Evolutionary conservation across 2,797 vertebrate genomes (phyloP).

Genomic region (Catharus ustulatus): DNA sequence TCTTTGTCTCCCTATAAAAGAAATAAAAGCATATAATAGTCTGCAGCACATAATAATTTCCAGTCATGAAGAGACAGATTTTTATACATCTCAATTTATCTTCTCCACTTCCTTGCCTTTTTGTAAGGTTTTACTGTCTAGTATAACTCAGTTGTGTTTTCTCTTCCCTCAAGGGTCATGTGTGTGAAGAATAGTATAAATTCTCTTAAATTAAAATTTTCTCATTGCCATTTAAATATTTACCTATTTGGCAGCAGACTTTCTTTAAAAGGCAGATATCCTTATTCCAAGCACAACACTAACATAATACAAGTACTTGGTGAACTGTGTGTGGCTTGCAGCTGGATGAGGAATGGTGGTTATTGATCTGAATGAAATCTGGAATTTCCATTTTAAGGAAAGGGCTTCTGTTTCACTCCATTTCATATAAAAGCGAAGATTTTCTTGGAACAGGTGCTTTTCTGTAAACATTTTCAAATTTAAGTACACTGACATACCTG

Average conservation of each 20-base stretch:
- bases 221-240: not conserved
- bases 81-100: not conserved
- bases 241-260: not conserved
- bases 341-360: not conserved
- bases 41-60: not conserved
- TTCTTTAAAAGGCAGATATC: not conserved
- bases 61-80: not conserved
- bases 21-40: not conserved
- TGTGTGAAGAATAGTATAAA: not conserved
- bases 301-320: not conserved
- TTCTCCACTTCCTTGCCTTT: not conserved
- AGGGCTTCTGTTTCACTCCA: not conserved
- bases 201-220: not conserved
- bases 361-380: not conserved
- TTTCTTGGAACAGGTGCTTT: slow-evolving; percentile 7
- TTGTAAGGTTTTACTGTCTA: not conserved
- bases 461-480: not conserved
- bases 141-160: not conserved
- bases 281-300: not conserved
- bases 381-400: not conserved
- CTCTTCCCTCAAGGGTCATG: not conserved
- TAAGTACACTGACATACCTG: not conserved
- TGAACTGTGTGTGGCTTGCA: not conserved
- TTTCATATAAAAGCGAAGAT: not conserved
- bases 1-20: not conserved